phyloP scores from a whole-genome alignment of 2,113 vertebrate species.

The Cheirogaleus medius region DNA sequence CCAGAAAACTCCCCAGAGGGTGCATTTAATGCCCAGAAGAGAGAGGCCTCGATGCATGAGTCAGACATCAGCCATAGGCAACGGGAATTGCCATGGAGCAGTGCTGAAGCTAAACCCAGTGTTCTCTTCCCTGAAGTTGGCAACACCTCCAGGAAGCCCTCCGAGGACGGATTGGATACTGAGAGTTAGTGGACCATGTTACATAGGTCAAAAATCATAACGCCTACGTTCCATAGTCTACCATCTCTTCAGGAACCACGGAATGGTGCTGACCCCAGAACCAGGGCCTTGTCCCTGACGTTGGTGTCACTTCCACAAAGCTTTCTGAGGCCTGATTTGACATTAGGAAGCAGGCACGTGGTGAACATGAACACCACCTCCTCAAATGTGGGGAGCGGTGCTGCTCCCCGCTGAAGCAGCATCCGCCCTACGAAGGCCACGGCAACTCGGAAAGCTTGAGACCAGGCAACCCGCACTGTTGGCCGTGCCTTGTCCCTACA shows the following conservation, averaged over 20 bases:
- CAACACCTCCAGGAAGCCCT: slow-evolving; percentile 64
- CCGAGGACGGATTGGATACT: slow-evolving; percentile 76
- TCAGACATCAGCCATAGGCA: background rate
- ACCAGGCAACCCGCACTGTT: rapidly evolving
- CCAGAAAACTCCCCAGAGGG: background rate
- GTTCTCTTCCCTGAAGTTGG: slow-evolving; percentile 41
- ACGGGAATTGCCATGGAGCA: background rate
- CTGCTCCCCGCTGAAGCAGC: background rate
- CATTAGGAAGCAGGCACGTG: background rate
- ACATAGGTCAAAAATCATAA: slow-evolving; percentile 78
- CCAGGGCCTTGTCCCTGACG: slow-evolving; percentile 49
- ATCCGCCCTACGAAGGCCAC: background rate
- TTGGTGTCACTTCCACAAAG: slow-evolving; percentile 50
- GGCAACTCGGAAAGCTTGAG: background rate
- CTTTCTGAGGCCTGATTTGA: slow-evolving; percentile 41
- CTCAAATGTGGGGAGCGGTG: background rate
- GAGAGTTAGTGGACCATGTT: slow-evolving; percentile 82
- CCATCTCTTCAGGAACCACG: slow-evolving; percentile 78
- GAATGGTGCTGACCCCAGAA: slow-evolving; percentile 56
- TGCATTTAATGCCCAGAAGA: background rate
- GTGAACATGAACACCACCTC: background rate
- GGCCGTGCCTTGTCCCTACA: rapidly evolving
- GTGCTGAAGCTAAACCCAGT: background rate
- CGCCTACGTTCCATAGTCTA: slow-evolving; percentile 82
- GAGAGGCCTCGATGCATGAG: background rate